Base-by-base conservation (phyloP, 1,140 invertebrate species). In the Heliconius himera region DNA sequence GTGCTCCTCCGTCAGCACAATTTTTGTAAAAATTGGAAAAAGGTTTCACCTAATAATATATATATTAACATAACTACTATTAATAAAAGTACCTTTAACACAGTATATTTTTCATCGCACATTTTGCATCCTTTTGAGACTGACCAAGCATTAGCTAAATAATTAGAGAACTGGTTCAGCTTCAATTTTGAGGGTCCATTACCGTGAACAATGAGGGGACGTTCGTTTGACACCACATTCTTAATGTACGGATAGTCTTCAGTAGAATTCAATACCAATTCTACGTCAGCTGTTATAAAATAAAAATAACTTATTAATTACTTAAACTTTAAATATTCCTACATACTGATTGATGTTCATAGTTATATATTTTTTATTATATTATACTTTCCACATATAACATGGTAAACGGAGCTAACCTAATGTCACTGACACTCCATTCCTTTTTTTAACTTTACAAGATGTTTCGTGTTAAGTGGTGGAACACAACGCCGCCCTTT, bases 151-250 rank as follows among this genome's bases (percentile, higher is more conserved):
- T 97, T 96, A 6, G 97, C 97, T 76, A 99, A 93, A 95, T 99
- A 99, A 93, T 99, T 99, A 8, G 97, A 97, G 26, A 99, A 95
- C 20, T 98, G 96, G 95, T 99, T 98, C 33, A 98, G 91, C 3
- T 95, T 95, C 72, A 97, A 87, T 94, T 99, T 99, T 49, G 97
- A 97, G 1, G 95, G 95, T 9, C 99, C 99, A 95, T 99, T 99
- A 18, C 99, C 99, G 93, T 99, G 99, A 18, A 99, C 90, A n/a
- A 99, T 95, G 38, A 97, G 89, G 1, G 99, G 99, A 26, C 96
- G 95, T 1, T 97, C 97, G 79, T 97, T 97, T 83, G 98, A 98
- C 26, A 95, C 95, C 6, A 96, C 96, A 94, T 99, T 99, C 86
- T 97, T 96, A 16, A 99, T 88, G 83, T 96, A 97, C 49, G 96